Evolutionary conservation across 2,888 invertebrate genomes (phyloP), one percentile per base, ranked within the genome.

Genomic region (Baronia brevicornis): DNA sequence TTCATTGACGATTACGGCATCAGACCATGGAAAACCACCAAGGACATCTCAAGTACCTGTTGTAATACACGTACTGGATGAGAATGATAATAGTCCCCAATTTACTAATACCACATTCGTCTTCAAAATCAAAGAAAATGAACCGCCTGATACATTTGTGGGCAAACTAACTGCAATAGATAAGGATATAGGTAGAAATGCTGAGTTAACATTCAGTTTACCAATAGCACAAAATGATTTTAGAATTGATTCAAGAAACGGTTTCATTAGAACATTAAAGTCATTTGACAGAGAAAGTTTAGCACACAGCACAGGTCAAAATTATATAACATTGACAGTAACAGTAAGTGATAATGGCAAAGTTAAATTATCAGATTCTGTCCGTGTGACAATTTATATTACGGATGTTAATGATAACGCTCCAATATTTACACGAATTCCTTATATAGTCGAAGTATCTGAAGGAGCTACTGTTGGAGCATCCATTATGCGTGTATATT

Each of bases 71-170:
- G 90, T 98, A 10, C 90, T 96, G 40, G 98, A 98, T 75, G 96
- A 97, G 77, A 98, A 99, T 71, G 98, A 98, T 74, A 96, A 97
- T 68, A 90, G 92, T 14, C 98, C 98, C 0, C 89, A 92, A 62
- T 98, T 99, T 72, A 91, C 91, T 2, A 95, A 97, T 53, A 89
- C 90, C 14, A 94, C 94, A 7, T 98, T 98, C 71, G 91, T 92
- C 37, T 96, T 97, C 62, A 93, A 90, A 65, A 89, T 98, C 8
- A 89, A 91, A 30, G 96, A 96, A 77, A 95, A 96, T 68, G 93
- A 94, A 44, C 92, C 93, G 1, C 88, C 91, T 0, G 95, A 95
- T 65, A 93, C 95, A 0, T 96, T 96, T 72, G 94, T 98, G 13
- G 95, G 98, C 1, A 95, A 95, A 70, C 79, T 98, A 41, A 90